Evolutionary conservation across 2,888 invertebrate species (phyloP), one percentile per base, ranked within the genome.

Genomic region (Mechanitis messenoides): DNA sequence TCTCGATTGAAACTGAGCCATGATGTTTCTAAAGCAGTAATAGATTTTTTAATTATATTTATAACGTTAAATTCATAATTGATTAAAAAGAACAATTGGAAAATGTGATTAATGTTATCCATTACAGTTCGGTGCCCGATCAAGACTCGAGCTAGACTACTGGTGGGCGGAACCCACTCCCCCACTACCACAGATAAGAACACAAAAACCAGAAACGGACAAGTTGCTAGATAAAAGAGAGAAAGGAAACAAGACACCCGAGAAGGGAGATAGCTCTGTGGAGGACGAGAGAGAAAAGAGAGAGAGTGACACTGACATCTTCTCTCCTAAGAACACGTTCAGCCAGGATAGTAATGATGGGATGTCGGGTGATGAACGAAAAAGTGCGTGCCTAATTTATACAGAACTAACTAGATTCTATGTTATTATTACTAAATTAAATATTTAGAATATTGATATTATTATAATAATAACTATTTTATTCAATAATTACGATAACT

Each of bases 121-220:
- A 58, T 82, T 85, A 47, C 76, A 94, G 94, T 94, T 94, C 80
- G 95, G 95, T 20, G 89, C 91, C 61, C 93, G 96, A 64, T 94
- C 95, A 0, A 94, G 93, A 80, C 81, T 96, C 42, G 92, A 93
- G 62, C 80, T 96, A 33, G 95, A 96, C 79, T 96, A 96, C 80
- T 94, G 94, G 92, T 96, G 95, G 95, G 92, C 93, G 55, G 92
- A 92, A 59, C 80, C 90, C 0, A 81, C 85, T 0, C 79, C 85
- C 0, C 90, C 90, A 0, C 69, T 90, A 2, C 82, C 85, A 0
- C 76, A 73, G 0, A 69, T 65, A 45, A 67, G 69, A 56, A 73
- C 71, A 7, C 63, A 68, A 46, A 76, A 70, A 61, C 64, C 65
- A 2, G 77, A 74, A 5, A 72, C 66, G 55, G 76, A 76, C 28